Evolutionary conservation across 2,797 vertebrate genomes (phyloP), one percentile per base, ranked within the genome.

Genomic region (Galagoides demidoff): DNA sequence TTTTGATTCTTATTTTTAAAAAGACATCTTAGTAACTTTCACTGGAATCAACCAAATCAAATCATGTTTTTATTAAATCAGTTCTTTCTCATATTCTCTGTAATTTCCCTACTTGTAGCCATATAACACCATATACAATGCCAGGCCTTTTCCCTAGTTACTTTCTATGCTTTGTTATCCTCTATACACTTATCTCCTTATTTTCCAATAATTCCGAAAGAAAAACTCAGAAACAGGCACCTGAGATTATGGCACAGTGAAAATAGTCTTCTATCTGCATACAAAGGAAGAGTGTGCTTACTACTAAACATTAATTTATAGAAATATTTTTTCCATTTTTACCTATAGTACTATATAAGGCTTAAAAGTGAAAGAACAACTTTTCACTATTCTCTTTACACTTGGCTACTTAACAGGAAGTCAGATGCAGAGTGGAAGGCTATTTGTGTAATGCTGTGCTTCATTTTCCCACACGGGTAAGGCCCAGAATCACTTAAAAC

Each of bases 161-260:
- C 84, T 2, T 6, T 76, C 86, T 85, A 64, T 66, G 85, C 55
- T 79, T 96, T 76, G 34, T 94, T 79, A 87, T 34, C 64, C 76
- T 43, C 84, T 78, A 93, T 4, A 92, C 39, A 94, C 25, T 57
- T 22, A 55, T 78, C 12, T 86, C 78, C 71, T 89, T 86, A 73
- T 57, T 94, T 95, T 81, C 88, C 63, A 82, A 64, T 78, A 94
- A 74, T 61, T 96, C n/a, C 90, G 45, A 52, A 95, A 93, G 83
- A 68, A 96, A 94, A 70, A 91, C 37, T 96, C 92, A 84, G 84
- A 95, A 92, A 76, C 66, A 83, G 84, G 94, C 81, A 96, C 92
- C 92, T 95, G 92, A 95, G 87, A 97, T 95, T 96, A 91, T 92
- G 84, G 85, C 89, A 96, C 84, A 96, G 39, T 94, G 84, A 96